These are phyloP conservation scores for Zophobas atratus DNA, from an alignment of 1,140 invertebrate genomes.

Conservation along the genomic window DNA sequence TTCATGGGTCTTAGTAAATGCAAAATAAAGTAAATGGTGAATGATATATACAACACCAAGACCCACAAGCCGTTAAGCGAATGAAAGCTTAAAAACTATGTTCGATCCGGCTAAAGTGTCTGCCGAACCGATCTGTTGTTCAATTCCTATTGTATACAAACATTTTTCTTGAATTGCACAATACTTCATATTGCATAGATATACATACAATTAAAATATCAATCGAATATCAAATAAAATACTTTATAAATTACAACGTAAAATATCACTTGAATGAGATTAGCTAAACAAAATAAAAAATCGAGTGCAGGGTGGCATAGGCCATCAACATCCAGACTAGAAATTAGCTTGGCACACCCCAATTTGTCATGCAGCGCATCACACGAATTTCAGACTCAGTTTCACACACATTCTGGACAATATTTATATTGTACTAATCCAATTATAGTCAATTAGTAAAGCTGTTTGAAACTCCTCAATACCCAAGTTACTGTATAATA, in stretches of 20 bases:
- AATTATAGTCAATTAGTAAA: conserved; percentile 45
- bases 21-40: conserved; percentile 39
- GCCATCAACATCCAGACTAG: conserved; percentile 58
- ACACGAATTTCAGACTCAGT: conserved; percentile 39
- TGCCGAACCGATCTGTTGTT: conserved; percentile 45
- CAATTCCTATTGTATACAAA: conserved; percentile 57
- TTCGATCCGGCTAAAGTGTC: conserved; percentile 49
- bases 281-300: conserved; percentile 50
- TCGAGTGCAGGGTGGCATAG: conserved; percentile 50
- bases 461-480: conserved; percentile 33
- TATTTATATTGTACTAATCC: conserved; percentile 47
- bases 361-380: conserved; percentile 44
- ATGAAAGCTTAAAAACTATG: conserved; percentile 57
- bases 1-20: conserved; percentile 52
- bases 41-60: conserved; percentile 54
- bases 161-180: conserved; percentile 54
- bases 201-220: conserved; percentile 43
- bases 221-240: conserved; percentile 47
- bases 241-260: conserved; percentile 52
- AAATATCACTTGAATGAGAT: conserved; percentile 54
- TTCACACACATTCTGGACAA: conserved; percentile 41
- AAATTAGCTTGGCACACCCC: conserved; percentile 60
- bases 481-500: conserved; percentile 46
- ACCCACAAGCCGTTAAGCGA: conserved; percentile 59
- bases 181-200: conserved; percentile 47